Evolutionary conservation across 2,113 vertebrate species (phyloP).

Genomic region (Tichodroma muraria): DNA sequence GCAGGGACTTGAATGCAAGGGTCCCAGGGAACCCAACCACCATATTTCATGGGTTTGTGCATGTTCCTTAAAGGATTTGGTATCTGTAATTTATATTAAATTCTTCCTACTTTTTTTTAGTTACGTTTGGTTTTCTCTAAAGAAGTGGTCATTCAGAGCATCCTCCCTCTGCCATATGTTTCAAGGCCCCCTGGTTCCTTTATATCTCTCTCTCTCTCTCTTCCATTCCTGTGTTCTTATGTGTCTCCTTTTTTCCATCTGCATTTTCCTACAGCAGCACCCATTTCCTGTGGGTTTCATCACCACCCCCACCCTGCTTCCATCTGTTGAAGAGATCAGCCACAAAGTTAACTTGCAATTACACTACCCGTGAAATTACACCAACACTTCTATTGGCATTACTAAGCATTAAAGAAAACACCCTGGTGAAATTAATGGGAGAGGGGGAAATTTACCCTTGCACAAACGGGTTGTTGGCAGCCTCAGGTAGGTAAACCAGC

Average conservation of each 20-base stretch:
- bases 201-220: neutral
- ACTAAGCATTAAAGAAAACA: neutral
- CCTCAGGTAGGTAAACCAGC: neutral
- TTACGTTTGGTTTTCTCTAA: neutral
- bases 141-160: neutral
- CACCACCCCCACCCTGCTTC: conserved; percentile 57
- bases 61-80: neutral
- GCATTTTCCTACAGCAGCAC: conserved; percentile 52
- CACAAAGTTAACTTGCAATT: conserved; percentile 39
- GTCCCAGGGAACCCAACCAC: neutral
- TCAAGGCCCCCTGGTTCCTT: neutral
- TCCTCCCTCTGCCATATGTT: neutral
- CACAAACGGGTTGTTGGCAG: neutral
- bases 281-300: conserved; percentile 65
- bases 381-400: neutral
- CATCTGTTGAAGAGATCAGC: conserved; percentile 65
- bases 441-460: neutral
- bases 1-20: neutral
- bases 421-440: neutral
- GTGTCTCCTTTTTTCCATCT: conserved; percentile 51
- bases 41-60: neutral
- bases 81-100: neutral
- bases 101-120: neutral
- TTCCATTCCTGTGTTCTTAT: conserved; percentile 26
- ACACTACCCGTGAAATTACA: conserved; percentile 38